Evolutionary conservation across 1,140 invertebrate species (phyloP).

Genomic region (Temnothorax longispinosus): DNA sequence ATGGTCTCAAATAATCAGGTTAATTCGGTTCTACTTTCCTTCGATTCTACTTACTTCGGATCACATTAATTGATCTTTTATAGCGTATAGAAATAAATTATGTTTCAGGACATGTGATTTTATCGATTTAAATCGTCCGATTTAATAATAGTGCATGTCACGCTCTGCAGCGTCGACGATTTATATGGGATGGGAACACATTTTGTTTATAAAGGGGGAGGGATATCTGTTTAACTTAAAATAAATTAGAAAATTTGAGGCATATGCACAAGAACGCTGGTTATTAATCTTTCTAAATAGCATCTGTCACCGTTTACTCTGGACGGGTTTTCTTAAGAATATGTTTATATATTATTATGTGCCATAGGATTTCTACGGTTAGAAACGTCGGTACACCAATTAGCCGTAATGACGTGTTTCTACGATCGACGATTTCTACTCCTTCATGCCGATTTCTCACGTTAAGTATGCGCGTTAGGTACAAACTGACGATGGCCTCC

Average conservation of each 20-base stretch:
- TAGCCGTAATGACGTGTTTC: slow-evolving; percentile 56
- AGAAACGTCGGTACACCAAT: slow-evolving; percentile 54
- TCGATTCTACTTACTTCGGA: not conserved
- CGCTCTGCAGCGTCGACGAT: slow-evolving; percentile 13
- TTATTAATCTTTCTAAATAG: slow-evolving; percentile 56
- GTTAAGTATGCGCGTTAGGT: slow-evolving; percentile 32
- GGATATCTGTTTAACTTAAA: slow-evolving; percentile 6
- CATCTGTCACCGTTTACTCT: slow-evolving; percentile 46
- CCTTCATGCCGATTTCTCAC: slow-evolving; percentile 50
- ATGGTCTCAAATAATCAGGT: not conserved
- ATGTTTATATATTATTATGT: slow-evolving; percentile 51
- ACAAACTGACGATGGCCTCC: no score
- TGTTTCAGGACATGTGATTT: not conserved
- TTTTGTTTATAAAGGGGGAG: not conserved
- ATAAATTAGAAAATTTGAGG: slow-evolving; percentile 38
- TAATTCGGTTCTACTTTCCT: not conserved
- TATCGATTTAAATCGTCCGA: slow-evolving; percentile 31
- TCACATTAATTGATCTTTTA: slow-evolving; percentile 1
- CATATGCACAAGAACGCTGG: not conserved
- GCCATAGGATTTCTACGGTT: slow-evolving; percentile 48
- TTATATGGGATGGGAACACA: not conserved
- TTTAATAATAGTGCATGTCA: slow-evolving; percentile 23
- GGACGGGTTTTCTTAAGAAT: slow-evolving; percentile 35
- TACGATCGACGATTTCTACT: slow-evolving; percentile 56
- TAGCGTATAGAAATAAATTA: slow-evolving; percentile 1